These are phyloP conservation scores for Drosophila melanica DNA, from an alignment of 1,140 invertebrate species.

Conservation along the genomic window DNA sequence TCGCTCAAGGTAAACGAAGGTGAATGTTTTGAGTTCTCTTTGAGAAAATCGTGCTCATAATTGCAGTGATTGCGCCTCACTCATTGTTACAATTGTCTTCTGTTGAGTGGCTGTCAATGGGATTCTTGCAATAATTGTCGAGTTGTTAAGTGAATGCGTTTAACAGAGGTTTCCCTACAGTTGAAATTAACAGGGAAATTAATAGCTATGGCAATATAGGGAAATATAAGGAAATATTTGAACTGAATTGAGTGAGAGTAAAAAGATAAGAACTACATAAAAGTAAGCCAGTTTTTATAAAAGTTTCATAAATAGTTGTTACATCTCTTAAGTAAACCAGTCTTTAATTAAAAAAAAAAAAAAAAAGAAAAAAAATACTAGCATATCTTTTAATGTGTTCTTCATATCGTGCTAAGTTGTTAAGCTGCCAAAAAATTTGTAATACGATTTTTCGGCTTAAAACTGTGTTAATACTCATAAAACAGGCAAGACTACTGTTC, in stretches of 20 bases:
- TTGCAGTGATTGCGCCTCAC: conserved; percentile 64
- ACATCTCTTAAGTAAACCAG: background rate
- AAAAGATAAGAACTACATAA: background rate
- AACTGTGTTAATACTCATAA: conserved; percentile 42
- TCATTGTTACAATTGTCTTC: conserved; percentile 60
- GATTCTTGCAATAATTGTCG: conserved; percentile 36
- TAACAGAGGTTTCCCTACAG: conserved; percentile 9
- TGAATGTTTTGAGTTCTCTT: conserved; percentile 35
- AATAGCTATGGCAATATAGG: too few species aligned
- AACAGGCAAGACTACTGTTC: conserved; percentile 34
- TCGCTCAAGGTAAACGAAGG: conserved; percentile 12
- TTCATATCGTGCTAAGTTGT: conserved; percentile 33
- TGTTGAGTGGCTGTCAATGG: conserved; percentile 58
- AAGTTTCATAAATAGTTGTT: background rate
- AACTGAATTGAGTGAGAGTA: background rate
- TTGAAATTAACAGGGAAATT: background rate
- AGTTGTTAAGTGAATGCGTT: conserved; percentile 52
- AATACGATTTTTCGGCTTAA: conserved; percentile 22
- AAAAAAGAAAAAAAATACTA: too few species aligned
- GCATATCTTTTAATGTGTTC: background rate
- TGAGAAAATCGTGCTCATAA: conserved; percentile 53
- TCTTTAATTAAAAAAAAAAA: background rate
- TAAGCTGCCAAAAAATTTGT: conserved; percentile 44
- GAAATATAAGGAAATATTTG: too few species aligned
- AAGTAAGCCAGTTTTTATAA: background rate